phyloP scores from a whole-genome alignment of 1,140 invertebrate genomes.

The Drosophila pandora region DNA sequence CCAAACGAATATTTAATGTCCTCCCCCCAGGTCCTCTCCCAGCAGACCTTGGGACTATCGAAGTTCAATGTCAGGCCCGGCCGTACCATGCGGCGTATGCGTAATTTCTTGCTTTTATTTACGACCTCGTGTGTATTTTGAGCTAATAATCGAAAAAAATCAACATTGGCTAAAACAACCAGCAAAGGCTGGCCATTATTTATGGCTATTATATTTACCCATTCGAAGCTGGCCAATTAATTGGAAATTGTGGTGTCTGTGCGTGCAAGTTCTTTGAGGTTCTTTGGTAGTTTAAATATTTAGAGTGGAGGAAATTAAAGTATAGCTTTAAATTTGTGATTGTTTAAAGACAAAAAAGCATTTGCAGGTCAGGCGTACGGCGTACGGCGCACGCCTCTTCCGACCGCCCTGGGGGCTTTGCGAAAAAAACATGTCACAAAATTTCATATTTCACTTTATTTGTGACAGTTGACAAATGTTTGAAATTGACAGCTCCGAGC shows the following conservation, averaged over 20 bases:
- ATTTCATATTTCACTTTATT: constrained; percentile 61
- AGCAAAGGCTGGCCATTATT: constrained; percentile 55
- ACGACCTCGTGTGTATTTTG: constrained; percentile 43
- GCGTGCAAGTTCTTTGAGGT: not conserved
- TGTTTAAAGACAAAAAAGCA: constrained; percentile 20
- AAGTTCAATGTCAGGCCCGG: constrained; percentile 72
- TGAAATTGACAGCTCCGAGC: constrained; percentile 60
- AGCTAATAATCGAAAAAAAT: constrained; percentile 62
- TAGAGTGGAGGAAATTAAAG: not conserved
- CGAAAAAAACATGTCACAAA: constrained; percentile 21
- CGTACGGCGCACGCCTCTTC: not conserved
- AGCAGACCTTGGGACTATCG: constrained; percentile 59
- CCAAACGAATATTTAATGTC: constrained; percentile 75
- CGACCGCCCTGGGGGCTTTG: not conserved
- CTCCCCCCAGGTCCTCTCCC: constrained; percentile 1
- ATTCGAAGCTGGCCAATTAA: constrained; percentile 37
- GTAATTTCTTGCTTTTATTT: constrained; percentile 65
- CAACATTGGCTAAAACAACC: constrained; percentile 16
- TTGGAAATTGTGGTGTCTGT: constrained; percentile 11
- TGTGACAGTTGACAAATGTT: constrained; percentile 56
- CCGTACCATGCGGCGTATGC: constrained; percentile 55
- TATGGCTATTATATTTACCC: constrained; percentile 48
- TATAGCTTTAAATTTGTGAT: too few species aligned
- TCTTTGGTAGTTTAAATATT: constrained; percentile 8
- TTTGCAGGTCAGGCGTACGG: constrained; percentile 30